Evolutionary conservation across 2,113 vertebrate genomes (phyloP), one percentile per base, ranked within the genome.

Genomic region (Brachyhypopomus occidentalis): DNA sequence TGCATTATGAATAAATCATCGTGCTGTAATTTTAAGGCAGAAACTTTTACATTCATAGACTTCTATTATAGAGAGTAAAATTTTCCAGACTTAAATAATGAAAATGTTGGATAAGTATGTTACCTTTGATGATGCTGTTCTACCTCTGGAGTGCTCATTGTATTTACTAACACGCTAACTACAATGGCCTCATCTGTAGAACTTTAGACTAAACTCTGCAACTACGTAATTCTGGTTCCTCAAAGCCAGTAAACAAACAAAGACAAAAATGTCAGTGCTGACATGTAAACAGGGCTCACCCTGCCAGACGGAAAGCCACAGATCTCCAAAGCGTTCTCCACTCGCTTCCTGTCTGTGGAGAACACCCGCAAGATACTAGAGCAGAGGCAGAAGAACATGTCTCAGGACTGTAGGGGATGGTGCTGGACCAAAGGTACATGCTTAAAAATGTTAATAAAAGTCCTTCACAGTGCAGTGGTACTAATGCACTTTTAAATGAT

Each of bases 221-320:
- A 22, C 41, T 17, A 63, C 27, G 22, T 17, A 34, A 45, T 27
- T 20, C 20, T 23, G 48, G 12, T 48, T 63, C 27, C 38, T 72
- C 58, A 34, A 19, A 17, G 23, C 14, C 58, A 80, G 38, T 63
- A 63, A 79, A 72, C 69, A 79, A 72, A 52, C 19, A 16, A 41
- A 70, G 11, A 5, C 34, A 70, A 41, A 3, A 70, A 41, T 14
- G 23, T n/a, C 23, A 45, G 36, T 34, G 48, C 2, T 55, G 70
- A 73, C 58, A 64, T 59, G 64, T 64, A 48, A 80, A 48, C 56
- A 80, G 80, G 11, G 59, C 96, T 96, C 89, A 99, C 97, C 94
- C 97, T 94, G 86, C 95, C 96, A 72, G 97, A 96, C 73, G 97
- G 96, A 88, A 99, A 96, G 89, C 93, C 94, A 85, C 97, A 98